Evolutionary conservation across 2,888 invertebrate species (phyloP).

Genomic region (Amiota minor): DNA sequence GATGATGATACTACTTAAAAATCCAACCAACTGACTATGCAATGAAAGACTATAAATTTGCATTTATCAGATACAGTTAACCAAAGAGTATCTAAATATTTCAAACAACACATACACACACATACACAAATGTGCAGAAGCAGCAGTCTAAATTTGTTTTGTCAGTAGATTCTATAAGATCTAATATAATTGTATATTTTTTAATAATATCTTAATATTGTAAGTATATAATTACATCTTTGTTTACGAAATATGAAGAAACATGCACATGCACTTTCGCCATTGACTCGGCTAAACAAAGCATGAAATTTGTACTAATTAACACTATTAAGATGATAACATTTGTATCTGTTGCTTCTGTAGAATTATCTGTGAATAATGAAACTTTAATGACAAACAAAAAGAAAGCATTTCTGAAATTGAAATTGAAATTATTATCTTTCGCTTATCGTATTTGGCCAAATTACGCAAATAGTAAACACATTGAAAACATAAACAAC

Average conservation of each 20-base stretch:
- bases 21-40: constrained; percentile 27
- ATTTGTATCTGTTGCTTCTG: not conserved
- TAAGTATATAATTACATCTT: not conserved
- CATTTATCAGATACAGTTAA: constrained; percentile 64
- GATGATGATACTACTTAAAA: constrained; percentile 3
- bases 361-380: not conserved
- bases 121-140: not conserved
- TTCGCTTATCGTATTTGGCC: not conserved
- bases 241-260: not conserved
- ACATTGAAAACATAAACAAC: not conserved
- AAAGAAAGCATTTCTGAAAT: too few relatives aligned
- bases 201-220: not conserved
- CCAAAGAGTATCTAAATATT: too few relatives aligned
- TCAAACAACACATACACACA: not conserved
- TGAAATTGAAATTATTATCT: too few relatives aligned
- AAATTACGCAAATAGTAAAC: constrained; percentile 3
- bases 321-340: not conserved
- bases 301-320: constrained; percentile 18
- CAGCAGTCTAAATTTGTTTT: not conserved
- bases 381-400: not conserved
- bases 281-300: not conserved
- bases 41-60: constrained; percentile 57
- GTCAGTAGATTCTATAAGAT: too few relatives aligned
- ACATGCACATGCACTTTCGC: not conserved
- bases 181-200: too few relatives aligned